Percentiles rank a stretch among this genome's conserved stretches.
These are phyloP conservation scores for Spatula versicolor DNA, from an alignment of 2,797 vertebrate species.

Conservation along the genomic window DNA sequence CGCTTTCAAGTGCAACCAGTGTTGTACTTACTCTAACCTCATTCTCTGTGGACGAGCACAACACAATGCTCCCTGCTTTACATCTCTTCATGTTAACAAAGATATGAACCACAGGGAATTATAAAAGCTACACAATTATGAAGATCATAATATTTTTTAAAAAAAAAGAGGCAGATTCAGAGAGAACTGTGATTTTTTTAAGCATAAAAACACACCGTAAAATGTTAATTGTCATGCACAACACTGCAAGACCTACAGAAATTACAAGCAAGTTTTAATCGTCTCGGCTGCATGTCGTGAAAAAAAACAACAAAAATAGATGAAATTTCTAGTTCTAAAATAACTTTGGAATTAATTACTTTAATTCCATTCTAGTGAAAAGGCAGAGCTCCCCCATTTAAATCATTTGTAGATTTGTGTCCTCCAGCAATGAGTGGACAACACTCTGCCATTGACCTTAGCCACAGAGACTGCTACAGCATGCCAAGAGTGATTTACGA, in stretches of 20 bases:
- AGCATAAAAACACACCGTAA: background rate
- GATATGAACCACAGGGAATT: background rate
- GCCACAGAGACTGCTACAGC: constrained; percentile 37
- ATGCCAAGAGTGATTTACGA: constrained; percentile 62
- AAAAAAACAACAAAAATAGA: background rate
- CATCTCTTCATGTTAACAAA: background rate
- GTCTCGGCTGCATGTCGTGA: background rate
- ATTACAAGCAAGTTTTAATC: background rate
- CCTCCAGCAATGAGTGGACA: constrained; percentile 48
- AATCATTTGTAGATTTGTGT: constrained; percentile 63
- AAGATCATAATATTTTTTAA: background rate
- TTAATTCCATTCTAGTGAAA: constrained; percentile 62
- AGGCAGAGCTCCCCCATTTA: constrained; percentile 59
- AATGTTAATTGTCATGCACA: constrained; percentile 23
- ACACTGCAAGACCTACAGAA: background rate
- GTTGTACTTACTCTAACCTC: background rate
- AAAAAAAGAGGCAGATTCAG: background rate
- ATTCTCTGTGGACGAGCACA: background rate
- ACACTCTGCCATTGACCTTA: constrained; percentile 38
- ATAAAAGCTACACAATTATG: background rate
- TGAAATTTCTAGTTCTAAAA: background rate
- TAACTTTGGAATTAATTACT: constrained; percentile 52
- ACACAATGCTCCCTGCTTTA: background rate
- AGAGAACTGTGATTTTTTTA: background rate
- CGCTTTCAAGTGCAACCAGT: background rate